Base-by-base conservation (phyloP, 2,888 invertebrate genomes). In the Pachycephus smyrnensis region DNA sequence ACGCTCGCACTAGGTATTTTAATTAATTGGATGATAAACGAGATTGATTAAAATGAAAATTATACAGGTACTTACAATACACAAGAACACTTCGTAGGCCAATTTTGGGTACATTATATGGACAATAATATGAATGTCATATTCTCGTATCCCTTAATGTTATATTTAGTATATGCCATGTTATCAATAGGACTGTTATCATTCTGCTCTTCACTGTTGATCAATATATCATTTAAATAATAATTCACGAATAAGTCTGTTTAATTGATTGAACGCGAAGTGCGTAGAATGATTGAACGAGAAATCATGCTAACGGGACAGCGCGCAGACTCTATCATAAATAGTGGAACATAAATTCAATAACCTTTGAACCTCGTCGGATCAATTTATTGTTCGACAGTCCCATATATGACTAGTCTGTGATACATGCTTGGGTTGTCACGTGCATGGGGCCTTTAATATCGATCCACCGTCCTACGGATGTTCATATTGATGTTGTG, bases 401-500 rank as follows among this genome's bases (percentile, higher is more conserved):
- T 0, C 23, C 23, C 55, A 55, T 55, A 23, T 55, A 55, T 55
- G 55, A 55, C 55, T 55, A 55, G 55, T 55, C 55, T 55, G 23
- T 9, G 55, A 23, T 55, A 55, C 2, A 55, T 55, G 55, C 23
- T 55, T 23, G 55, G 9, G 55, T 55, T 23, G 55, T 55, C 55
- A 55, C 55, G 55, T 55, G 55, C 55, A 55, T 23, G 55, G 55
- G 55, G 55, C 23, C 23, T 9, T 55, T 55, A 55, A 55, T 55
- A 55, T 55, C 55, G 55, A 55, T 55, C 23, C 55, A 23, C 23
- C 15, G 23, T 55, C 55, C 55, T 30, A 74, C 36, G 74, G 40
- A 73, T 35, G 79, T 85, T 91, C 90, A 92, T 90, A 92, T 92
- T 83, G 92, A 89, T 76, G 91, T 91, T 68, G 91, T 90, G 73